Percentiles rank a stretch among this genome's conserved stretches.
Evolutionary conservation across 2,113 vertebrate species (phyloP).

Genomic region (Neolamprologus caudopunctatus): DNA sequence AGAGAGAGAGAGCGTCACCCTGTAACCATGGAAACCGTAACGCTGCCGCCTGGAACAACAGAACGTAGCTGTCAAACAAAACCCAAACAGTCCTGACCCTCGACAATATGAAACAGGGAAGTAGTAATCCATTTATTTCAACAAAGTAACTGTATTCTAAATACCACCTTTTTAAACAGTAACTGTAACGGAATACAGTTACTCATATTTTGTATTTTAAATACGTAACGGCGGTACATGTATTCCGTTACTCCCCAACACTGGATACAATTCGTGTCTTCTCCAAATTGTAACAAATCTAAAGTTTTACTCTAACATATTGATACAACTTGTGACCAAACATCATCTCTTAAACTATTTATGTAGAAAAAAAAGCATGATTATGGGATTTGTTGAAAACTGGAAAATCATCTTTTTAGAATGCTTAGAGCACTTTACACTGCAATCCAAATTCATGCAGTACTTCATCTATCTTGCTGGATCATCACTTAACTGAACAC

Average conservation of each 20-base stretch:
- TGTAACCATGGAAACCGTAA: too few species aligned
- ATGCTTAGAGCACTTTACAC: neutral
- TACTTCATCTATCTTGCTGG: neutral
- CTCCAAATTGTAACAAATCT: neutral
- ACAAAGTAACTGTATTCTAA: too few species aligned
- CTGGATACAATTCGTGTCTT: neutral
- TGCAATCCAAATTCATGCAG: neutral
- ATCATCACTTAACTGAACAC: neutral
- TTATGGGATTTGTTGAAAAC: neutral
- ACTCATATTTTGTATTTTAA: too few species aligned
- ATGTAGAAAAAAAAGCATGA: neutral
- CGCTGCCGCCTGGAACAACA: too few species aligned
- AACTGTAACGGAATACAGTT: too few species aligned
- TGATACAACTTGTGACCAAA: neutral
- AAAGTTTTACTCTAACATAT: neutral
- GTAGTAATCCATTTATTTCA: too few species aligned
- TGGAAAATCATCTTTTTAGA: neutral
- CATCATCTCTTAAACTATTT: neutral
- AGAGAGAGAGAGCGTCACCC: too few species aligned
- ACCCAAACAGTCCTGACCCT: accelerated
- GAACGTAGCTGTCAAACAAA: too few species aligned
- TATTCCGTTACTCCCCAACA: too few species aligned
- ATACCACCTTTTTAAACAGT: too few species aligned
- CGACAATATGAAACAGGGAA: accelerated
- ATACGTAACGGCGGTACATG: too few species aligned